Evolutionary conservation across 2,888 invertebrate species (phyloP).

Genomic region (Polyploca ridens): DNA sequence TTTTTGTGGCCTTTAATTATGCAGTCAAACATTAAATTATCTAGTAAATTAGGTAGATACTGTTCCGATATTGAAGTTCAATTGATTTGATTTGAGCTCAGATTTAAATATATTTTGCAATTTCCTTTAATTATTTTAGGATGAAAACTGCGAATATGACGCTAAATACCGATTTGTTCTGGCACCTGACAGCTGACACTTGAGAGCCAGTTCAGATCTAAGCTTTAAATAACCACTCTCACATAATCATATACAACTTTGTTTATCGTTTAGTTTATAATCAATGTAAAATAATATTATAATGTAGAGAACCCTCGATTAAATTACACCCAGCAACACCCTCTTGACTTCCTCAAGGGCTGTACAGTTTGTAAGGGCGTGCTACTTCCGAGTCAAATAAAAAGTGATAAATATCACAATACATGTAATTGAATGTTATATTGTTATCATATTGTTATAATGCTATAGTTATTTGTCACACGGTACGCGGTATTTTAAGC

Average conservation of each 20-base stretch:
- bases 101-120: too few relatives aligned
- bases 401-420: conserved; percentile 6
- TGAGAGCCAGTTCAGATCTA: too few relatives aligned
- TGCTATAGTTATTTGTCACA: background rate
- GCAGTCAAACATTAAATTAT: too few relatives aligned
- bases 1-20: background rate
- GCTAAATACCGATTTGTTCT: too few relatives aligned
- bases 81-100: too few relatives aligned
- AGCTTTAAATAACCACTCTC: too few relatives aligned
- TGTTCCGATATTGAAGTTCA: too few relatives aligned
- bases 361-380: background rate
- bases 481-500: background rate
- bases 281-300: background rate
- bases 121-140: too few relatives aligned
- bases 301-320: background rate
- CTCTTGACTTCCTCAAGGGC: background rate
- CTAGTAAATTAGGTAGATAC: too few relatives aligned
- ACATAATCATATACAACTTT: too few relatives aligned
- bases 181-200: too few relatives aligned
- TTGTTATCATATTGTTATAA: background rate
- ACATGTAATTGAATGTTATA: background rate
- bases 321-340: background rate
- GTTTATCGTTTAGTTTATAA: background rate
- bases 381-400: background rate
- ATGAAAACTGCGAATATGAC: too few relatives aligned